A percentile compares a stretch with the other conserved stretches of the same genome.
These are phyloP conservation scores for Proisotoma minuta DNA, from an alignment of 2,888 invertebrate species.

Conservation along the genomic window DNA sequence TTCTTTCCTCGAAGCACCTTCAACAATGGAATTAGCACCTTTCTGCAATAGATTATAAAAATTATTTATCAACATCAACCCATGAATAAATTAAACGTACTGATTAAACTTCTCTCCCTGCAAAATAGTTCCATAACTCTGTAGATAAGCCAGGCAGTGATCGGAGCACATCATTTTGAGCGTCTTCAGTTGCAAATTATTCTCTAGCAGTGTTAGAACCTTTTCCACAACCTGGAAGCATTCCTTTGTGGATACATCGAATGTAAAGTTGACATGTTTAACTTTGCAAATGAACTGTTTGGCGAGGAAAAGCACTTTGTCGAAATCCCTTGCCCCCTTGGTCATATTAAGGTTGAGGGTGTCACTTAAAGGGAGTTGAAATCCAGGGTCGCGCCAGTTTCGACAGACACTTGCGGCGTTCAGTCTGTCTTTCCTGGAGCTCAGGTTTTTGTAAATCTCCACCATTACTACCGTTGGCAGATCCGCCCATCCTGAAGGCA, in stretches of 20 bases:
- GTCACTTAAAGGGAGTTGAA: conserved; percentile 43
- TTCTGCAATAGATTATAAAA: too few species aligned
- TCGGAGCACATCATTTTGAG: conserved; percentile 40
- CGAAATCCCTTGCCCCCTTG: conserved; percentile 28
- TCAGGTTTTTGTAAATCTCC: conserved; percentile 42
- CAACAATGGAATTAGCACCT: conserved; percentile 38
- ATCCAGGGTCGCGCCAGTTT: conserved; percentile 40
- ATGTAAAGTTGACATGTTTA: conserved; percentile 32
- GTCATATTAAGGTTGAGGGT: conserved; percentile 29
- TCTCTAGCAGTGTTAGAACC: conserved; percentile 33
- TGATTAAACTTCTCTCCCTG: not conserved
- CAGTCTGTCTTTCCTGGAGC: conserved; percentile 33
- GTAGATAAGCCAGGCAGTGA: conserved; percentile 24
- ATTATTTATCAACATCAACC: too few species aligned
- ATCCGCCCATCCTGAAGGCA: conserved; percentile 45
- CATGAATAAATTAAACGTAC: conserved; percentile 7
- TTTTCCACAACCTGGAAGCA: conserved; percentile 40
- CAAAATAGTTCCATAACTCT: not conserved
- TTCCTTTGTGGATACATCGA: conserved; percentile 33
- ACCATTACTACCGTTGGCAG: conserved; percentile 42
- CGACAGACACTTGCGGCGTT: conserved; percentile 39
- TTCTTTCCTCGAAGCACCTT: conserved; percentile 36
- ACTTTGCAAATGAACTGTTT: conserved; percentile 38
- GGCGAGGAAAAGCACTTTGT: conserved; percentile 31
- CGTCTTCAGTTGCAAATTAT: conserved; percentile 34